Base-by-base conservation (phyloP, 1,140 invertebrate genomes). In the Andrena cerasifolii region DNA sequence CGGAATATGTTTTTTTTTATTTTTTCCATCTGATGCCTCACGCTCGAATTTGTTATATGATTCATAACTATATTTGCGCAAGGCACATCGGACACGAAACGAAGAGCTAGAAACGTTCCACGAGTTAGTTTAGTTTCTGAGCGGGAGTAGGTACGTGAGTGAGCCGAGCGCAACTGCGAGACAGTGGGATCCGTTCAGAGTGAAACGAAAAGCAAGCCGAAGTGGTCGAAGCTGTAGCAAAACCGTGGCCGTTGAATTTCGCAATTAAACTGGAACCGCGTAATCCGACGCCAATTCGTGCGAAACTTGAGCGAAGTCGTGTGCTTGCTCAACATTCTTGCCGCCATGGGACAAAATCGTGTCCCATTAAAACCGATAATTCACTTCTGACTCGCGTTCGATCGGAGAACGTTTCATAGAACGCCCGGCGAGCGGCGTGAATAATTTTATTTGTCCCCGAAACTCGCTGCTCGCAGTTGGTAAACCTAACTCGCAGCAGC, bases 1-100 rank as follows among this genome's bases (percentile, higher is more conserved):
- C 85, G 82, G 84, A 86, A 86, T 36, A 28, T 78, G 75, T 73
- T 75, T 82, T 79, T 83, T 49, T 45, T n/a, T n/a, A n/a, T 59
- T 59, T 59, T 40, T 59, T n/a, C 33, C 4, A 28, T 0, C 24
- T 5, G 28, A 16, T 14, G n/a, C n/a, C n/a, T n/a, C n/a, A n/a
- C n/a, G n/a, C n/a, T n/a, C n/a, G n/a, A 16, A 24, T 24, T 54
- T 28, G 2, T 21, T 21, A n/a, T n/a, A n/a, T n/a, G n/a, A 28
- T n/a, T 21, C 5, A 3, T n/a, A 2, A 18, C 2, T n/a, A n/a
- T 0, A 49, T 49, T 6, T 4, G 47, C 3, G 2, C 47, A n/a
- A n/a, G 4, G n/a, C 47, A 16, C 16, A n/a, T n/a, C 18, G n/a
- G n/a, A n/a, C n/a, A n/a, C n/a, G n/a, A n/a, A n/a, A n/a, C n/a